phyloP scores from a whole-genome alignment of 2,797 vertebrate species.

The Pseudomugil tenellus region DNA sequence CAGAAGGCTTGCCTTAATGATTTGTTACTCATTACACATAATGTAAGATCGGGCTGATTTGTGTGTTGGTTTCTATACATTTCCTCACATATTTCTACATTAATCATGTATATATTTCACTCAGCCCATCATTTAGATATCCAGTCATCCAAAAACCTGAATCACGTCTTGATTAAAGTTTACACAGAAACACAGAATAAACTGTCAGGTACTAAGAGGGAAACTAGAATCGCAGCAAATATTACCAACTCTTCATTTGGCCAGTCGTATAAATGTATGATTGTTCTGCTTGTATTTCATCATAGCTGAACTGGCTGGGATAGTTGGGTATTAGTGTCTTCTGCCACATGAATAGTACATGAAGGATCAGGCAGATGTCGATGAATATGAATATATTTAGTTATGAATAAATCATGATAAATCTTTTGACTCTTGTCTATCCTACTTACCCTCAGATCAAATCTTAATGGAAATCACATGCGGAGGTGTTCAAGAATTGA shows the following conservation, averaged over 20 bases:
- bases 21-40: constrained; percentile 41
- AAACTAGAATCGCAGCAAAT: constrained; percentile 23
- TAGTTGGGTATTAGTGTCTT: constrained; percentile 33
- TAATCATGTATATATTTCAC: constrained; percentile 36
- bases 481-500: constrained; percentile 8
- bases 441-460: constrained; percentile 31
- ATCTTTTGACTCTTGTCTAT: constrained; percentile 41
- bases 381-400: constrained; percentile 76
- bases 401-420: constrained; percentile 68
- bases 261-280: constrained; percentile 27
- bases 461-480: constrained; percentile 25
- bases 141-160: constrained; percentile 25
- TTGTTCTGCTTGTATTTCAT: constrained; percentile 39
- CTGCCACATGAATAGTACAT: constrained; percentile 74
- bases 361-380: constrained; percentile 72
- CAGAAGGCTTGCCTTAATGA: constrained; percentile 42
- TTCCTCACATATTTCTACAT: background rate
- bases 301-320: constrained; percentile 17
- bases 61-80: constrained; percentile 20
- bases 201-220: constrained; percentile 22
- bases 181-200: constrained; percentile 8
- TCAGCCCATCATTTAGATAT: constrained; percentile 26
- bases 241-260: constrained; percentile 2
- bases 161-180: constrained; percentile 44
- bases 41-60: constrained; percentile 23